Percentiles rank a stretch among this genome's conserved stretches.
Conservation (phyloP, 2,113 vertebrate species). For the Phasianus colchicus region DNA sequence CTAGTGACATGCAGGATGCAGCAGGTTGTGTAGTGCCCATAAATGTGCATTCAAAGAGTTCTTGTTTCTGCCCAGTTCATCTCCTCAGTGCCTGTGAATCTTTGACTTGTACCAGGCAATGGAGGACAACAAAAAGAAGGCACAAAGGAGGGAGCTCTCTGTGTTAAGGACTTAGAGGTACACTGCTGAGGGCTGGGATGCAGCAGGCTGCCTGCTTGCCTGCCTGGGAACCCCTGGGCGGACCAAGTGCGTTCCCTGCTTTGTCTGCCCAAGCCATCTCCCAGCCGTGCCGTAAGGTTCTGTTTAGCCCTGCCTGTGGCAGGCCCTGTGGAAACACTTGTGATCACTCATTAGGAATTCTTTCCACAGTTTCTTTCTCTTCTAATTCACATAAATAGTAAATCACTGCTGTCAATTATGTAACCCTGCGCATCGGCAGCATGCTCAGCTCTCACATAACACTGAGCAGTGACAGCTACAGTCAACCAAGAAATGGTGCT, state of each 20-base stretch:
- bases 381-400: not conserved
- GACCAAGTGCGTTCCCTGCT: not conserved
- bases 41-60: not conserved
- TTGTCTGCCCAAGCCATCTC: not conserved
- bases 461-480: slow-evolving; percentile 34
- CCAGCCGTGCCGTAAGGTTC: not conserved
- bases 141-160: not conserved
- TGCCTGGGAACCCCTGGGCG: not conserved
- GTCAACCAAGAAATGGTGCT: slow-evolving; percentile 14
- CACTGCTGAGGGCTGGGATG: not conserved
- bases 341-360: slow-evolving; percentile 44
- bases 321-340: not conserved
- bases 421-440: not conserved
- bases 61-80: not conserved
- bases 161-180: not conserved
- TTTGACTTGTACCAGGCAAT: not conserved
- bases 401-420: slow-evolving; percentile 10
- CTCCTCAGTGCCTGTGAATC: not conserved
- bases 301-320: not conserved
- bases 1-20: not conserved
- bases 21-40: not conserved
- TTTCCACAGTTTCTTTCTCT: slow-evolving; percentile 10
- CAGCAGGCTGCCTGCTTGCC: not conserved
- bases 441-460: not conserved
- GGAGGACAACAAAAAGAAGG: not conserved